Percentiles rank a stretch among this genome's conserved stretches.
Conservation (phyloP, 2,888 invertebrate genomes). For the Plutella xylostella region DNA sequence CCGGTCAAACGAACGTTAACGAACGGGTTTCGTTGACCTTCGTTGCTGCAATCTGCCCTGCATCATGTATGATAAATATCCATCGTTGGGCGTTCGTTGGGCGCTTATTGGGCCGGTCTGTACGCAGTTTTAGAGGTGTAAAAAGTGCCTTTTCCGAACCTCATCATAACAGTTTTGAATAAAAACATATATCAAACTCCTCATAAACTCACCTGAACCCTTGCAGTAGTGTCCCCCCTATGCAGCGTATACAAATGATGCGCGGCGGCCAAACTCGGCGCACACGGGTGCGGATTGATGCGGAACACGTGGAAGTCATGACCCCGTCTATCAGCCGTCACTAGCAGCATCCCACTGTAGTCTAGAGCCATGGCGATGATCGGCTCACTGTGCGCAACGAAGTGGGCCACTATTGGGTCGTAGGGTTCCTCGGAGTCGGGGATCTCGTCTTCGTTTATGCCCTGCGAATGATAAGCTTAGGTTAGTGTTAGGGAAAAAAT, state of each 20-base stretch:
- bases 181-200: no score
- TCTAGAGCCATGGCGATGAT: constrained; percentile 93
- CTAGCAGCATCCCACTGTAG: constrained; percentile 86
- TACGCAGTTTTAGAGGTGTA: no score
- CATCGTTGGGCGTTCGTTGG: no score
- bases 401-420: constrained; percentile 87
- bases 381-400: constrained; percentile 88
- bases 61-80: no score
- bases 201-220: constrained; percentile 79
- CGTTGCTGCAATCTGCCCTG: no score
- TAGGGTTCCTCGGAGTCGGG: constrained; percentile 74
- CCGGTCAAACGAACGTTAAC: no score
- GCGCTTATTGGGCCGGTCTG: no score
- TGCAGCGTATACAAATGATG: constrained; percentile 96
- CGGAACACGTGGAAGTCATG: constrained; percentile 97
- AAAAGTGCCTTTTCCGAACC: no score
- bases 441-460: constrained; percentile 63
- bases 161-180: no score
- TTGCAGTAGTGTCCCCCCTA: constrained; percentile 95
- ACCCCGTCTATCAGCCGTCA: constrained; percentile 92
- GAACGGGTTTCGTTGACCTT: no score
- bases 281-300: constrained; percentile 92
- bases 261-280: constrained; percentile 86
- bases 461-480: constrained; percentile 26
- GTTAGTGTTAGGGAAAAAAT: no score